These are phyloP conservation scores for Pseudomyrmex pallidus DNA, from an alignment of 1,140 invertebrate genomes.

Conservation along the genomic window DNA sequence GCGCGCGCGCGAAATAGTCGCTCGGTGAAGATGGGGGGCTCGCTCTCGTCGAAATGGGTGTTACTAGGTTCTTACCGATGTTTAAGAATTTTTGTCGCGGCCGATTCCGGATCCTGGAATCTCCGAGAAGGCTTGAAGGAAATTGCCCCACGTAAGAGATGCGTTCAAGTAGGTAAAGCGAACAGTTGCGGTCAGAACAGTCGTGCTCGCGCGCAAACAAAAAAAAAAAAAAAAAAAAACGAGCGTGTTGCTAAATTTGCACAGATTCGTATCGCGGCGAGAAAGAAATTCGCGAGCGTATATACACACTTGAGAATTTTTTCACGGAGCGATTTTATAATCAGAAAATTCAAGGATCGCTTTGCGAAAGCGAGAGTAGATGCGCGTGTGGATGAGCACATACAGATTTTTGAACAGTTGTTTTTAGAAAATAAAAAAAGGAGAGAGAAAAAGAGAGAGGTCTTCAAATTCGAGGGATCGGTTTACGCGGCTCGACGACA, in stretches of 20 bases:
- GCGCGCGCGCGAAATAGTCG: conserved; percentile 8
- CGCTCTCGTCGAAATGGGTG: conserved; percentile 12
- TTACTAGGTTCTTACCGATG: conserved; percentile 24
- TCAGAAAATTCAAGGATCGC: neutral
- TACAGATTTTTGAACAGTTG: conserved; percentile 11
- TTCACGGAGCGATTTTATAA: neutral
- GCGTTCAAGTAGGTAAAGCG: neutral
- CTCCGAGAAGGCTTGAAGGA: neutral
- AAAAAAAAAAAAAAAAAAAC: too few relatives aligned
- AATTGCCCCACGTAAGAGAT: neutral
- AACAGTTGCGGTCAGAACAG: neutral
- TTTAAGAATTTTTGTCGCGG: neutral
- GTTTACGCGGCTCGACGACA: conserved; percentile 49
- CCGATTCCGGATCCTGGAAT: neutral
- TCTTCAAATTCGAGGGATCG: conserved; percentile 33
- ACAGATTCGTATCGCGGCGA: neutral
- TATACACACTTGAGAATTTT: too few relatives aligned
- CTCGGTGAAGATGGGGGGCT: neutral
- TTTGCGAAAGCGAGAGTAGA: neutral
- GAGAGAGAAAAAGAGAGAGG: neutral
- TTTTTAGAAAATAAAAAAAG: neutral
- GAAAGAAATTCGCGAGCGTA: too few relatives aligned
- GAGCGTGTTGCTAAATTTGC: neutral
- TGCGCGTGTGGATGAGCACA: too few relatives aligned
- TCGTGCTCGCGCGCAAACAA: too few relatives aligned